These are phyloP conservation scores for Pristionchus entomophagus DNA, from an alignment of 2,888 invertebrate species.

Conservation along the genomic window DNA sequence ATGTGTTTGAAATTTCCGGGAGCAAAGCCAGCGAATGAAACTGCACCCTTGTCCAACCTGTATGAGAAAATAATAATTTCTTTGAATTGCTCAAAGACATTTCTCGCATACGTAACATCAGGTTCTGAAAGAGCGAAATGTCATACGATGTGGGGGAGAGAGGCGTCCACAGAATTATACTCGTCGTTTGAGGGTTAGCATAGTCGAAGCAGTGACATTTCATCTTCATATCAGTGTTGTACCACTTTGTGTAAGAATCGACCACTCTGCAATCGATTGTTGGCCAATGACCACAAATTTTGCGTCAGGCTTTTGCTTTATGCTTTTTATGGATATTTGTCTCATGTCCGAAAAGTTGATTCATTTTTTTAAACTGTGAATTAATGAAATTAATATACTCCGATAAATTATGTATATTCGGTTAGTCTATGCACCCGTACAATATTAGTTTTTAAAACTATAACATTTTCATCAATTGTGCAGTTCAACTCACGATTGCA, in stretches of 20 bases:
- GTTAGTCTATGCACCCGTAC: too few relatives aligned
- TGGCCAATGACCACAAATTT: too few relatives aligned
- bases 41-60: background rate
- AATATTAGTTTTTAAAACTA: background rate
- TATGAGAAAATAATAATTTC: background rate
- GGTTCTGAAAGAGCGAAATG: background rate
- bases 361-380: too few relatives aligned
- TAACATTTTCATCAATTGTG: background rate
- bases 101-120: background rate
- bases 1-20: background rate
- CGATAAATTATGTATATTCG: too few relatives aligned
- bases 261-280: background rate
- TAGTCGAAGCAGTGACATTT: constrained; percentile 13
- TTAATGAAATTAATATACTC: too few relatives aligned
- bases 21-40: background rate
- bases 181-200: background rate
- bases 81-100: background rate
- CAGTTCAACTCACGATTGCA: background rate
- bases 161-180: background rate
- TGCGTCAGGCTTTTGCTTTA: too few relatives aligned
- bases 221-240: background rate
- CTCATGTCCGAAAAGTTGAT: too few relatives aligned
- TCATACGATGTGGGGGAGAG: constrained; percentile 14
- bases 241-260: background rate
- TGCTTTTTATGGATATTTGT: too few relatives aligned